phyloP scores from a whole-genome alignment of 2,888 invertebrate species.

The Napeogenes inachia region DNA sequence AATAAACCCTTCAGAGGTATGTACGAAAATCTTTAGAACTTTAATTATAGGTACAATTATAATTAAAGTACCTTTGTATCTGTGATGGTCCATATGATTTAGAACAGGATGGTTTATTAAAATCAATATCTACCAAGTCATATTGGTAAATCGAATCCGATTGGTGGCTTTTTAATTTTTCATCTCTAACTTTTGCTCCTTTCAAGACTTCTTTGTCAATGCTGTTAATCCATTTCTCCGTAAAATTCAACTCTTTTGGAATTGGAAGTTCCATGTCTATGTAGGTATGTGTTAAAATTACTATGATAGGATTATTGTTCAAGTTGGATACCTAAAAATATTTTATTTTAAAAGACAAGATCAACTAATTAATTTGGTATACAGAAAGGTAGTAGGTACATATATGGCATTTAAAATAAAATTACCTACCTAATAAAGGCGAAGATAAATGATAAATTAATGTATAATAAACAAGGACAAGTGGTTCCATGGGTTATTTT shows the following conservation, averaged over 20 bases:
- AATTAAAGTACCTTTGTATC: constrained; percentile 7
- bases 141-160: constrained; percentile 27
- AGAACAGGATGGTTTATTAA: constrained; percentile 26
- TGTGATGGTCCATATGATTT: constrained; percentile 14
- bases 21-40: neutral
- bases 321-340: no score
- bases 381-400: no score
- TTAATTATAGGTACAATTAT: no score
- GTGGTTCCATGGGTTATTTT: no score
- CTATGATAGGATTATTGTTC: no score
- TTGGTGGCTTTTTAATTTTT: constrained; percentile 26
- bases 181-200: constrained; percentile 40
- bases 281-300: no score
- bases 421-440: no score
- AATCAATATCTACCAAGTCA: constrained; percentile 31
- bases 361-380: no score
- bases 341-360: no score
- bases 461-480: no score
- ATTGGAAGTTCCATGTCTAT: neutral
- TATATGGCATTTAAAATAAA: no score
- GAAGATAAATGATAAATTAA: no score
- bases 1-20: neutral
- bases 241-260: neutral
- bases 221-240: constrained; percentile 13
- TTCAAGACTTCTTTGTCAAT: constrained; percentile 38